phyloP scores from a whole-genome alignment of 2,113 vertebrate genomes.

The Hippolais icterina region DNA sequence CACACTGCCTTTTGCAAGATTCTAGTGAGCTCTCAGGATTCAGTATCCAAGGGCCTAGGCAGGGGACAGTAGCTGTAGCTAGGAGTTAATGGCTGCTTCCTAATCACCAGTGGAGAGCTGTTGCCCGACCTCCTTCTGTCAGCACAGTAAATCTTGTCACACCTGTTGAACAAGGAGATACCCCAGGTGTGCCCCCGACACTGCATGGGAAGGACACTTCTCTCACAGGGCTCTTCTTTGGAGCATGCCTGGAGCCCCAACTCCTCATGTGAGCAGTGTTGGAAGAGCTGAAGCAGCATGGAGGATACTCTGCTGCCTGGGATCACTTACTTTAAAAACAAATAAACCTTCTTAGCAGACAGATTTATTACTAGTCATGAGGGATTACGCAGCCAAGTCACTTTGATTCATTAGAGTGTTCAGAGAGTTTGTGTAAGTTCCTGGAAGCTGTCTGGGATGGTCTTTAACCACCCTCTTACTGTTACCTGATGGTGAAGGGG shows the following conservation, averaged over 20 bases:
- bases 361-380: slow-evolving; percentile 17
- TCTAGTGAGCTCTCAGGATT: neutral
- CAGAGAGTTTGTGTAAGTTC: slow-evolving; percentile 15
- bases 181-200: neutral
- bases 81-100: neutral
- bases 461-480: neutral
- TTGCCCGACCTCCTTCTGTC: neutral
- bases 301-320: neutral
- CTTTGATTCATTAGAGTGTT: slow-evolving; percentile 32
- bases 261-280: rapidly evolving
- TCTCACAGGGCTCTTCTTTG: neutral
- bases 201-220: rapidly evolving
- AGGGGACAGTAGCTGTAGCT: neutral
- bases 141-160: neutral
- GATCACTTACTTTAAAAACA: slow-evolving; percentile 16
- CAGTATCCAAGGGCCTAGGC: neutral
- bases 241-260: neutral
- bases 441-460: slow-evolving; percentile 19
- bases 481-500: slow-evolving; percentile 15
- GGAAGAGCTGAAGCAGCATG: neutral
- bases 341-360: slow-evolving; percentile 4
- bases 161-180: neutral
- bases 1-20: neutral
- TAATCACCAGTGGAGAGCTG: neutral
- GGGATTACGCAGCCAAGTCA: neutral